These are phyloP conservation scores for Nematolebias whitei DNA, from an alignment of 2,113 vertebrate species.

Conservation along the genomic window DNA sequence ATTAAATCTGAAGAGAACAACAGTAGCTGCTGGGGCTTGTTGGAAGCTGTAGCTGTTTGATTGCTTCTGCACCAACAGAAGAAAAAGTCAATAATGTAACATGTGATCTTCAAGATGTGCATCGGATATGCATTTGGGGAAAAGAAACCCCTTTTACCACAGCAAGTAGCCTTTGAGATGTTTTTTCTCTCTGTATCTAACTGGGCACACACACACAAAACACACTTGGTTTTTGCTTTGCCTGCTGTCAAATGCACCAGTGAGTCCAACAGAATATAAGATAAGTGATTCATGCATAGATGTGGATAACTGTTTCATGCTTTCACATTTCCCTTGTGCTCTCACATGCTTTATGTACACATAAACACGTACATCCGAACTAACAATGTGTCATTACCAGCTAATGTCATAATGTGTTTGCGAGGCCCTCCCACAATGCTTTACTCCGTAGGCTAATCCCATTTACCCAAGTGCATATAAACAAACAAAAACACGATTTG, in stretches of 20 bases:
- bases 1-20: conserved; percentile 5
- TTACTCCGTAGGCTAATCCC: conserved; percentile 25
- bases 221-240: not conserved
- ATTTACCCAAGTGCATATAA: conserved; percentile 37
- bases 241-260: conserved; percentile 14
- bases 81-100: conserved; percentile 29
- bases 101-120: conserved; percentile 7
- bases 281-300: conserved; percentile 20
- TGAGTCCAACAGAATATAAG: conserved; percentile 26
- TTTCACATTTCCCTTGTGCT: conserved; percentile 12
- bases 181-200: conserved; percentile 3
- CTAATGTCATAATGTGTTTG: conserved; percentile 46
- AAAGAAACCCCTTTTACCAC: conserved; percentile 14
- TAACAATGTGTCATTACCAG: conserved; percentile 54
- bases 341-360: conserved; percentile 23
- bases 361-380: conserved; percentile 5
- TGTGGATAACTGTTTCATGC: conserved; percentile 20
- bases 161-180: conserved; percentile 38
- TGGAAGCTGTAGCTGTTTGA: conserved; percentile 23
- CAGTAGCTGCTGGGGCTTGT: conserved; percentile 24
- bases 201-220: not conserved
- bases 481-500: conserved; percentile 39
- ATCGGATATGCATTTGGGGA: conserved; percentile 4
- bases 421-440: conserved; percentile 48
- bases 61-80: conserved; percentile 23